Evolutionary conservation across 1,140 invertebrate genomes (phyloP), one percentile per base, ranked within the genome.

Genomic region (Drosophila sechellia): DNA sequence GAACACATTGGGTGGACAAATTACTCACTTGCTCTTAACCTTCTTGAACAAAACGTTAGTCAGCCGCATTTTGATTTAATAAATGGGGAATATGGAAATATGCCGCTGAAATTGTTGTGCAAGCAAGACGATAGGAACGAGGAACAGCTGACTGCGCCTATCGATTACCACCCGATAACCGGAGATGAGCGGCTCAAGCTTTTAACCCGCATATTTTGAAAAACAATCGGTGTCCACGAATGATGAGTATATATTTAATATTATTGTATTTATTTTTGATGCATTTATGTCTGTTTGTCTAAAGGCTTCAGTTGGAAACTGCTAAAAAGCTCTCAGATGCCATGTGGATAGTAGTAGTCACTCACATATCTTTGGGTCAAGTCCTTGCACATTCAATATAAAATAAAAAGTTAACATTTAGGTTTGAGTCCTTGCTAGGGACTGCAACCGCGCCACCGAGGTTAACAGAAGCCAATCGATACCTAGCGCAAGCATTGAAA

Each of bases 21-120:
- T 34, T 0, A 80, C 86, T 80, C 64, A 90, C 86, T 90, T 90
- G 86, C 86, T 90, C 49, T 90, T 90, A 3, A 86, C 86, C 64
- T 86, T 90, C 68, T 90, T 90, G 1, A 90, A 65, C 5, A 90
- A 39, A 13, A 86, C 81, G 27, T 76, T 72, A 0, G 86, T 90
- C n/a, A 90, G 46, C 11, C 73, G 71, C 86, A 90, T 90, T 61
- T 80, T 75, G 42, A 34, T 59, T 35, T 0, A 6, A 5, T 13
- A 35, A 39, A 60, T 20, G 3, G 2, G n/a, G 8, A 34, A 34
- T 8, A 3, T 11, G 58, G 5, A 37, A 52, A 56, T 64, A 37
- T 46, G 31, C 20, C 17, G 48, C 50, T 53, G 50, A 78, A 78
- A 39, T 71, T 56, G 56, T 68, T 61, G 48, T 58, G 68, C 68